Conservation (phyloP, 2,113 vertebrate genomes). For the Protobothrops mucrosquamatus region DNA sequence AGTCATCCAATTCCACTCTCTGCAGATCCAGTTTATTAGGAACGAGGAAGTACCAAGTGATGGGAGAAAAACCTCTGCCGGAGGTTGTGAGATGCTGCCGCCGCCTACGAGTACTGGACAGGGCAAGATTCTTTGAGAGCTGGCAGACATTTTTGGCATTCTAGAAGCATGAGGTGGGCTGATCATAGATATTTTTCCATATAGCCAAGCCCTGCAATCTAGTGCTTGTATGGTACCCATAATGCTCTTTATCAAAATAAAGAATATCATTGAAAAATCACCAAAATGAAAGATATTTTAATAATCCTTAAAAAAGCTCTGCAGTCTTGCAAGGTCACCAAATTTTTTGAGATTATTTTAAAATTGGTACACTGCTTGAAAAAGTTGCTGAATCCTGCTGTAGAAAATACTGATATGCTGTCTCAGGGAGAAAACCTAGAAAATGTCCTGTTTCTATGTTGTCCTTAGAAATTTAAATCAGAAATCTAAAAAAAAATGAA, state of each 20-base stretch:
- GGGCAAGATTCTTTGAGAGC: not conserved
- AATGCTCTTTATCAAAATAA: not conserved
- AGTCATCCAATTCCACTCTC: not conserved
- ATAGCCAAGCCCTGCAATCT: not conserved
- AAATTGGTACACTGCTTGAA: not conserved
- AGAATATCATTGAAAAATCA: not conserved
- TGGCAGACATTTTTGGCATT: not conserved
- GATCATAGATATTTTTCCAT: not conserved
- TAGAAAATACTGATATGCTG: not conserved
- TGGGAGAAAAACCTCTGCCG: not conserved
- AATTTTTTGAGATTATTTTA: not conserved
- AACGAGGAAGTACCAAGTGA: not conserved
- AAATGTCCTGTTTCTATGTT: not conserved
- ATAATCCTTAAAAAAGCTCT: not conserved
- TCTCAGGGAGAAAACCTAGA: not conserved
- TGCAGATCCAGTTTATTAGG: not conserved
- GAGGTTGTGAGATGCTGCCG: too few relatives aligned
- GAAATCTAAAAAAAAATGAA: not conserved
- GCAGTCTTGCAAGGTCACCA: not conserved
- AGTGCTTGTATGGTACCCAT: not conserved
- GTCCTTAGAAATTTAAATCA: not conserved
- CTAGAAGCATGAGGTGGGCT: not conserved
- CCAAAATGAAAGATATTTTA: not conserved
- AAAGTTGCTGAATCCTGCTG: not conserved
- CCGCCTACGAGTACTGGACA: not conserved